Evolutionary conservation across 1,140 invertebrate genomes (phyloP), one percentile per base, ranked within the genome.

Genomic region (Stenopsyche tienmushanensis): DNA sequence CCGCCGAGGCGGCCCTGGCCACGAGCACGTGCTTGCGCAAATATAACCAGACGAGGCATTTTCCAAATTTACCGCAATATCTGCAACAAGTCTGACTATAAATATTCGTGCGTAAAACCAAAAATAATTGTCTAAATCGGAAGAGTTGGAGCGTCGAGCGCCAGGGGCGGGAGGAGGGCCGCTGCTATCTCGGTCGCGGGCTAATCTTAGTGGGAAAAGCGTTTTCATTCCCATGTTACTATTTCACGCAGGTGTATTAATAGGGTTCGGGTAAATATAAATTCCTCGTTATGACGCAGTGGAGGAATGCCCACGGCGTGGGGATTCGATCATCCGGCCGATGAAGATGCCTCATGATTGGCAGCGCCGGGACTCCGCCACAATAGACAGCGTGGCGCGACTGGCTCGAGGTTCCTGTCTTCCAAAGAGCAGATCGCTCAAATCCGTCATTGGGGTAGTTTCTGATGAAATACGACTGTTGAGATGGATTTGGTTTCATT

Each of bases 61-160:
- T 66, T 67, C 59, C 65, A 23, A 63, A 62, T 55, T 67, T 57
- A 63, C 58, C 65, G 41, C 59, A 57, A 67, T 67, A 67, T 66
- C 65, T 59, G 67, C 63, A 64, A 67, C 52, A 45, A 18, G 54
- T 64, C 63, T 53, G 26, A 18, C 67, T 69, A 69, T 69, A 69
- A 69, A 69, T 69, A 69, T 65, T 59, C 64, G 60, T 42, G 64
- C 67, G 67, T 65, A 65, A 69, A 80, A 80, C 80, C 80, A 78
- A 80, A 81, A 81, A 81, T 81, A 81, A 80, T 81, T 78, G 78
- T 81, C 80, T 81, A 81, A 81, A 80, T 81, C 76, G 78, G 79
- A 80, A 78, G 80, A 78, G 76, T 79, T 79, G 78, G 78, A 79
- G 77, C 76, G n/a, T n/a, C n/a, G 24, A 41, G 57, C 47, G 77